Evolutionary conservation across 2,888 invertebrate genomes (phyloP), one percentile per base, ranked within the genome.

Genomic region (Microplitis manilae): DNA sequence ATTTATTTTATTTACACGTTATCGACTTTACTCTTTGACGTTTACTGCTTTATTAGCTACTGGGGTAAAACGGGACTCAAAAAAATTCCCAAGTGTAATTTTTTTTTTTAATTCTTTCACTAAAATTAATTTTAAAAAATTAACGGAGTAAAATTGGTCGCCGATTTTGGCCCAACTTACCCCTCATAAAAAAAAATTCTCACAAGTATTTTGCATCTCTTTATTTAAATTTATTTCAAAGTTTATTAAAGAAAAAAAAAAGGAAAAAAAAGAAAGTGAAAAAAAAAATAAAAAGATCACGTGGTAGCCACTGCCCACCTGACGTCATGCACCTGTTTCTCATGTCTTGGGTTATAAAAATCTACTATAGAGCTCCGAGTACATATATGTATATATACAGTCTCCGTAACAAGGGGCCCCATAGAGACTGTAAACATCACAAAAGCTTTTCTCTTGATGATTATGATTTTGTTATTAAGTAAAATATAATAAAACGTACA

Each of bases 261-360:
- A 62, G 17, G 9, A 60, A 61, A 13, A 71, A 39, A 71, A 71
- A 71, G 9, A 7, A 40, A 68, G 40, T 38, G 7, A 13, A 62
- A 73, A 73, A 50, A 30, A 73, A 67, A 41, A n/a, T 9, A 9
- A 17, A 13, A 73, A 82, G 84, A 80, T 84, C 84, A 83, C 82
- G 83, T 83, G 86, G 85, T 86, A 84, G 70, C 76, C 71, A 72
- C 77, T 77, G 87, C 87, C 89, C 89, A 89, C 88, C 88, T 88
- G 89, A 89, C 88, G 88, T 88, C 87, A 89, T 85, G 86, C 89
- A 89, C 89, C 89, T 89, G 89, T 88, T 87, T 86, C 84, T 83
- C 85, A 81, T 75, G 77, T 81, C 83, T 83, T 83, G 86, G 84
- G 86, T 50, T 50, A 30, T 30, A 87, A 86, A 20, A 62, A 17